Base-by-base conservation (phyloP, 1,140 invertebrate genomes). In the Trypoxylus dichotomus region DNA sequence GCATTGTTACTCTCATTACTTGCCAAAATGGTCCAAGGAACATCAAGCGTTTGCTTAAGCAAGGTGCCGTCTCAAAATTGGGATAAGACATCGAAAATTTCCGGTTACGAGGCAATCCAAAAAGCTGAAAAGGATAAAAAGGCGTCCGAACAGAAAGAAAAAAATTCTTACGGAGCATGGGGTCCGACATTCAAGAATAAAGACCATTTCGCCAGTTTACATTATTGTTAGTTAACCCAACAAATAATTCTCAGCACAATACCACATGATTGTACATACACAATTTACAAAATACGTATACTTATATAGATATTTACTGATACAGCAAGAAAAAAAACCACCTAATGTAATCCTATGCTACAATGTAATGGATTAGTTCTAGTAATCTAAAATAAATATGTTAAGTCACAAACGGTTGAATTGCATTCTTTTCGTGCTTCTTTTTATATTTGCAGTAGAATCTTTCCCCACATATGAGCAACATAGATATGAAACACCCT, bases 161-260 rank as follows among this genome's bases (percentile, higher is more conserved):
- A 54, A 54, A 29, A 8, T 68, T 68, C 60, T 21, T 72, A 81
- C 29, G 79, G 77, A 3, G 87, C 91, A 71, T 93, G 92, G 92
- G 92, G 92, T 79, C 87, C 92, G 27, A 87, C 90, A 71, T 93
- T 90, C 85, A 93, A 93, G 86, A 91, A 92, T 87, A 92, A 91
- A 82, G 87, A 91, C 80, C 88, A 91, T 81, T 94, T 94, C 82
- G 86, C 89, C 21, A 89, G 91, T 78, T 91, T 93, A 90, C 93
- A 94, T 83, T 85, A 89, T 83, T 92, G 89, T 85, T 93, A 80
- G 79, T 68, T 68, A 24, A 29, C 27, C 32, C 10, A 68, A 27
- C 27, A 27, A n/a, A 68, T 24, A 68, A 15, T 58, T 58, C 47
- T 8, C 19, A 54, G n/a, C 47, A 21, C 47, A 29, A 68, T 24